A percentile compares a stretch with the other conserved stretches of the same genome.
These are phyloP conservation scores for Enteromius afrohamiltoni DNA, from an alignment of 2,797 vertebrate genomes.

Conservation along the genomic window DNA sequence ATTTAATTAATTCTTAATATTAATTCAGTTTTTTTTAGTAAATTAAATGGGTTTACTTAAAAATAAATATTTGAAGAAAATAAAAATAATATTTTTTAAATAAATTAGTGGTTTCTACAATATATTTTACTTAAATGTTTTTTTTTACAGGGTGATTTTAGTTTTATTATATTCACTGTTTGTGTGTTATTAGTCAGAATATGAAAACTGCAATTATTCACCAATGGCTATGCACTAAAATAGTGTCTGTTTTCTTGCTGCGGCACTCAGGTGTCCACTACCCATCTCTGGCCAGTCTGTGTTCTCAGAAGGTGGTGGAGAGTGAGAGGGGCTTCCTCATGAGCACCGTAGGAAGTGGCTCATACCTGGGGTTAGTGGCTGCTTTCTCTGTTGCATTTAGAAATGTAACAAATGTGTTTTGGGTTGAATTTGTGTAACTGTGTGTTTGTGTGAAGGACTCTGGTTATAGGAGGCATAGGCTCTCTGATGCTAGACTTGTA, in stretches of 20 bases:
- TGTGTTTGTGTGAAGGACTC: slow-evolving; percentile 74
- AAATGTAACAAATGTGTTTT: background rate
- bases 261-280: slow-evolving; percentile 86
- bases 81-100: background rate
- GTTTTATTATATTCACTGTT: background rate
- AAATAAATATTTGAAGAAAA: background rate
- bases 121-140: background rate
- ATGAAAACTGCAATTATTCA: background rate
- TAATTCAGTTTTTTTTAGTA: background rate
- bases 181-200: background rate
- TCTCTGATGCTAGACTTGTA: slow-evolving; percentile 92
- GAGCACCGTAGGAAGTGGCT: slow-evolving; percentile 92
- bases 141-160: background rate
- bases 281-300: slow-evolving; percentile 91
- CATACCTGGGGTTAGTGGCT: slow-evolving; percentile 90
- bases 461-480: slow-evolving; percentile 89
- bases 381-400: background rate
- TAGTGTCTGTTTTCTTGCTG: background rate
- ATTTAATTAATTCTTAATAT: no score
- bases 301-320: slow-evolving; percentile 91
- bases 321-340: slow-evolving; percentile 91
- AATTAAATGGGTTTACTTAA: background rate
- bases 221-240: background rate
- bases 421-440: background rate
- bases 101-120: background rate